A percentile compares a stretch with the other conserved stretches of the same genome.
Conservation (phyloP, 1,140 invertebrate genomes). For the Solenopsis invicta region DNA sequence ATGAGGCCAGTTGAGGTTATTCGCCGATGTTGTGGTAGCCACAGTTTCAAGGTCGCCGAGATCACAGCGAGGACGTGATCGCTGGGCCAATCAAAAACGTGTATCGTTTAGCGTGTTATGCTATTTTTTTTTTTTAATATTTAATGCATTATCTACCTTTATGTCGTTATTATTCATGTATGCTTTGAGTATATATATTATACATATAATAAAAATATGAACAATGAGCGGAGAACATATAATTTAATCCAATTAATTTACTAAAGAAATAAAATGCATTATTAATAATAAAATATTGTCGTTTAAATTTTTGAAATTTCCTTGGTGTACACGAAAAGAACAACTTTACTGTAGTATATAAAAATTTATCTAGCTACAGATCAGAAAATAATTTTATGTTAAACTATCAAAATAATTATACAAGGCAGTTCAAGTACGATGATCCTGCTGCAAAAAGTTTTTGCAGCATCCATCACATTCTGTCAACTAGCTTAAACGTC, state of each 20-base stretch:
- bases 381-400: too few species aligned
- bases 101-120: neutral
- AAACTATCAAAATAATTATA: too few species aligned
- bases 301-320: neutral
- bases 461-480: too few species aligned
- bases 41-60: constrained; percentile 80
- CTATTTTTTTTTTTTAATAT: constrained; percentile 68
- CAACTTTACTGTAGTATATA: too few species aligned
- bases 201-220: neutral
- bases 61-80: constrained; percentile 80
- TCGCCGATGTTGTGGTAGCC: constrained; percentile 78
- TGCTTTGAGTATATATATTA: neutral
- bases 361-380: too few species aligned
- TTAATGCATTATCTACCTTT: constrained; percentile 60
- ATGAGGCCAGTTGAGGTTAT: constrained; percentile 75
- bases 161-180: neutral
- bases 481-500: too few species aligned
- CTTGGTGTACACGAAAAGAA: too few species aligned
- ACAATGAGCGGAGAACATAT: neutral
- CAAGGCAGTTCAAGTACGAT: too few species aligned
- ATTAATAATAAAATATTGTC: neutral
- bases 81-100: constrained; percentile 71
- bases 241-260: neutral
- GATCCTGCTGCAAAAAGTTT: too few species aligned
- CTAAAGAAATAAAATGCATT: neutral